Base-by-base conservation (phyloP, 2,888 invertebrate genomes). In the Heliconius aoede region DNA sequence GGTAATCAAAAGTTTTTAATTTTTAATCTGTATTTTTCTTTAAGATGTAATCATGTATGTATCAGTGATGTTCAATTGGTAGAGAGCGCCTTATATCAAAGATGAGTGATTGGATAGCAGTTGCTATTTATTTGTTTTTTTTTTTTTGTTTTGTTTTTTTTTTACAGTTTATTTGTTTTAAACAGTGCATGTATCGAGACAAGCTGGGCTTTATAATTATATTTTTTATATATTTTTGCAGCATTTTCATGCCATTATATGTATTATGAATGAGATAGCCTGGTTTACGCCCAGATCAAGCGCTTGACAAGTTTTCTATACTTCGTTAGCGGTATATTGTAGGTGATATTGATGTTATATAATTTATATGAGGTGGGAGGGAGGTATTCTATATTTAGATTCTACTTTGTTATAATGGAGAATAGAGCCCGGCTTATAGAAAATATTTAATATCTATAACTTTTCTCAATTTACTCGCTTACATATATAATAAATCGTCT, bases 271-370 rank as follows among this genome's bases (percentile, higher is more conserved):
- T 64, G 32, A 64, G 32, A 64, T 11, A 32, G n/a, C 64, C 64
- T 21, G 32, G 30, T n/a, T 15, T 32, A 32, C 64, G 32, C 13
- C n/a, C 32, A 64, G 64, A 64, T 64, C 32, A 64, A 64, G n/a
- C 64, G 64, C 64, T 64, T 64, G 32, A 64, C 64, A n/a, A 32
- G 36, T 24, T 36, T 36, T 65, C 36, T 65, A 65, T 36, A 65
- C 36, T 65, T 65, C 65, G 65, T 65, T 36, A 65, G 65, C 36
- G 15, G 18, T 58, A 58, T 64, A 55, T 32, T 51, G 24, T 65
- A 36, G 55, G 64, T 30, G 26, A 32, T 24, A 18, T 64, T 73
- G 11, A 64, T 36, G 32, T 36, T 65, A 36, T 36, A 65, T 65
- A 65, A 36, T 13, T 65, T 24, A 36, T 36, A 65, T 36, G 24